Percentiles rank a stretch among this genome's conserved stretches.
These are phyloP conservation scores for Trisateles emortualis DNA, from an alignment of 2,888 invertebrate species.

Conservation along the genomic window DNA sequence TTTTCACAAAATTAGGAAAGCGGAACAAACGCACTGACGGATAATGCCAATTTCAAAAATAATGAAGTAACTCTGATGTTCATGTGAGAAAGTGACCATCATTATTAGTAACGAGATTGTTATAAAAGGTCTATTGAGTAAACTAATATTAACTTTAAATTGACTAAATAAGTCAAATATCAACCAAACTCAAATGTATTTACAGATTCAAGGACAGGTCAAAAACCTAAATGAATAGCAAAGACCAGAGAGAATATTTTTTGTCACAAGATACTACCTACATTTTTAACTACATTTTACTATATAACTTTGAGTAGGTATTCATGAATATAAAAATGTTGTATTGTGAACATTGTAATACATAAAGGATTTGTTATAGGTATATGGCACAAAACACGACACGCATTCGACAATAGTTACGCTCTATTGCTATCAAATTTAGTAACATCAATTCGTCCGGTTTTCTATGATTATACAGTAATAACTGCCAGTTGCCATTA, in stretches of 20 bases:
- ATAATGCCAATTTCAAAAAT: conserved; percentile 51
- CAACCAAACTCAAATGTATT: background rate
- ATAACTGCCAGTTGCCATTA: conserved; percentile 51
- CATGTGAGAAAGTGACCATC: conserved; percentile 41
- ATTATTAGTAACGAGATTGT: conserved; percentile 25
- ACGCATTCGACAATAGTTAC: conserved; percentile 56
- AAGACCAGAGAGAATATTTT: no score
- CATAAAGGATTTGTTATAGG: conserved; percentile 16
- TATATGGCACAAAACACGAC: conserved; percentile 39
- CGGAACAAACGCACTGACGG: conserved; percentile 64
- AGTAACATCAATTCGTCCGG: conserved; percentile 68
- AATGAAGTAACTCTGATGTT: conserved; percentile 23
- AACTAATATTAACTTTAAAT: background rate
- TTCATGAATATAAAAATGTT: background rate
- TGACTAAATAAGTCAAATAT: background rate
- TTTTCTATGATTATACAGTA: conserved; percentile 58
- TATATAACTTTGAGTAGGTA: background rate
- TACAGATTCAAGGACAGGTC: background rate
- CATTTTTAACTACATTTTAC: background rate
- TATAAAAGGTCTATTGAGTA: background rate
- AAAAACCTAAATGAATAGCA: no score
- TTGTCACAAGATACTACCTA: no score
- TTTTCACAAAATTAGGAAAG: conserved; percentile 66
- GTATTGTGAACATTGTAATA: background rate
- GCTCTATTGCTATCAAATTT: conserved; percentile 72